Base-by-base conservation (phyloP, 1,140 invertebrate genomes). In the Protaetia brevitarsis region DNA sequence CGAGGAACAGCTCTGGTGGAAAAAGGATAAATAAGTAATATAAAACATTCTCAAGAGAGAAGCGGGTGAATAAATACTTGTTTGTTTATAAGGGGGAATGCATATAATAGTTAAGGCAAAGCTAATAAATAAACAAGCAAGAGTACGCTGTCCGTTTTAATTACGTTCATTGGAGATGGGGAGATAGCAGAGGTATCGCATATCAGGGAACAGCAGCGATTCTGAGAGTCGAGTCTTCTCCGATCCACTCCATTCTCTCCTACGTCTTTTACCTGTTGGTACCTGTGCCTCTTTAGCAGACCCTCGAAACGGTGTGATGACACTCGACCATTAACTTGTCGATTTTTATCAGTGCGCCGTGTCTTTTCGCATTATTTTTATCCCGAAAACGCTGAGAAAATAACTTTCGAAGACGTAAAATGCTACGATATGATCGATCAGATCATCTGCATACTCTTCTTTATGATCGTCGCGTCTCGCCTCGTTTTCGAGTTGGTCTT, bases 121-220 rank as follows among this genome's bases (percentile, higher is more conserved):
- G 41, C 41, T 51, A 51, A 51, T 51, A 51, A 51, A 51, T 51
- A 51, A 51, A 51, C 41, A 51, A 51, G 41, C 41, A 51, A 51
- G 41, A 51, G 41, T 51, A 51, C 41, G 41, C 41, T 51, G 41
- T 51, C 41, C 19, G 41, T 51, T 51, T 51, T 51, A 51, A 51
- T 51, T 51, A 51, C 41, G 16, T 51, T 51, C 41, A 51, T 51
- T 51, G 41, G 41, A 51, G 41, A 51, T 51, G 41, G 13, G 26
- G 41, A 51, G 41, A 51, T 51, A 51, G 41, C 13, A 51, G 41
- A 16, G 5, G 41, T 51, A 51, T 51, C 41, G 41, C 41, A 45
- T 45, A 45, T 45, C 41, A 45, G 16, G 41, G 41, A 45, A 21
- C 16, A 13, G 16, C 16, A 4, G 41, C 13, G 19, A 23, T 51